These are phyloP conservation scores for Drosophila testacea DNA, from an alignment of 2,888 invertebrate genomes.

Conservation along the genomic window DNA sequence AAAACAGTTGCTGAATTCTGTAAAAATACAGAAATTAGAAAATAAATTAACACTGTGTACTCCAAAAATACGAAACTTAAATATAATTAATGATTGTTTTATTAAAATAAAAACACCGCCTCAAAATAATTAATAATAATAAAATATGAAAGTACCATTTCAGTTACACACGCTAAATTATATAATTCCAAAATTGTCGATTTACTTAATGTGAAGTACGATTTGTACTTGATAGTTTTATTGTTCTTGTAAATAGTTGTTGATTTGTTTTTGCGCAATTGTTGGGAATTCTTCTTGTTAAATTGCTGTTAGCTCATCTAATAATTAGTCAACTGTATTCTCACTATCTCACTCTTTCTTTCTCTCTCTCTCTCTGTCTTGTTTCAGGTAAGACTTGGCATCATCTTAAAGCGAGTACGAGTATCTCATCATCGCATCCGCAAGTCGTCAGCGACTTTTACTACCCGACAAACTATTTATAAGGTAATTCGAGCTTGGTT, in stretches of 20 bases:
- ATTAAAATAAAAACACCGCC: no score
- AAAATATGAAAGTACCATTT: background rate
- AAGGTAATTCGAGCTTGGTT: slow-evolving; percentile 75
- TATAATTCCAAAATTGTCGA: background rate
- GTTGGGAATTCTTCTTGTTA: slow-evolving; percentile 9
- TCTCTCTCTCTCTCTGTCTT: slow-evolving; percentile 15
- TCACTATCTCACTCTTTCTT: slow-evolving; percentile 2
- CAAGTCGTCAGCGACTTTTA: slow-evolving; percentile 66
- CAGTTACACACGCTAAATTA: background rate
- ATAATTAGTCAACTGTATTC: slow-evolving; percentile 48
- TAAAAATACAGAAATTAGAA: background rate
- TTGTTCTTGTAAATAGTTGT: slow-evolving; percentile 2
- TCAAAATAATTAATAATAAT: no score
- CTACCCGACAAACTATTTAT: slow-evolving; percentile 68
- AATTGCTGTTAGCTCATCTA: slow-evolving; percentile 29
- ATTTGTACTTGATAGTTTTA: slow-evolving; percentile 1
- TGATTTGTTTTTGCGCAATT: background rate
- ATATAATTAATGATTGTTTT: no score
- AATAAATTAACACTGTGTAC: background rate
- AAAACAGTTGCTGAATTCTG: background rate
- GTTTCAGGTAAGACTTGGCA: slow-evolving; percentile 58
- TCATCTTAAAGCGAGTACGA: background rate
- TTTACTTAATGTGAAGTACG: background rate
- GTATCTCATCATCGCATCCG: slow-evolving; percentile 35
- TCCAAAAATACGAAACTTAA: background rate